Evolutionary conservation across 2,113 vertebrate genomes (phyloP), one percentile per base, ranked within the genome.

Genomic region (Scopus umbretta): DNA sequence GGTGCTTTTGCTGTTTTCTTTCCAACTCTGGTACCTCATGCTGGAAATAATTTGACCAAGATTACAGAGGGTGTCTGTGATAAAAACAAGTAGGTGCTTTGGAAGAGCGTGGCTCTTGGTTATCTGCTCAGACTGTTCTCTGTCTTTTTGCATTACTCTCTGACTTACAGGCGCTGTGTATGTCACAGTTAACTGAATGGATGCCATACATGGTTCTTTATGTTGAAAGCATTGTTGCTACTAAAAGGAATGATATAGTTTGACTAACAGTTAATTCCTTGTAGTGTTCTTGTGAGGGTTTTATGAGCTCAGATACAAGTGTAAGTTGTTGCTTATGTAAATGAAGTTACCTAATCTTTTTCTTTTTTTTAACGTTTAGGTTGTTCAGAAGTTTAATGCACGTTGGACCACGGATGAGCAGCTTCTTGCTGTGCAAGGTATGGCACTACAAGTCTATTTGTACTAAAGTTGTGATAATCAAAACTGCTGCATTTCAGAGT

Each of bases 321-420:
- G 25, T 43, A 94, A 67, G 26, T 87, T 89, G 55, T 80, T 87
- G 58, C 68, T 43, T 67, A 25, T 49, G 14, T 49, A 88, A 92
- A 66, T 71, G 17, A 85, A 80, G 19, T 79, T 70, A 40, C 21
- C 55, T 79, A 27, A 29, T 65, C 93, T 73, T 90, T 95, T 94
- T 43, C 34, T 80, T 49, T 6, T n/a, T n/a, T n/a, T n/a, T n/a
- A n/a, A 14, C 82, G n/a, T 93, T n/a, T 97, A 99, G 99, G 98
- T 98, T 4, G 97, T 95, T 96, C 98, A 99, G 97, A 99, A 99
- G 94, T 98, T 99, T 87, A 99, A 99, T 66, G 99, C 99, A 18
- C 99, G 99, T 50, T 99, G 99, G 99, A 99, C 99, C 84, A 99
- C 99, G 2, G 99, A 99, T 86, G 99, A 99, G 95, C 99, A 99